These are phyloP conservation scores for Phenganax subtilis DNA, from an alignment of 92 coral and sea anemone species.

Conservation along the genomic window DNA sequence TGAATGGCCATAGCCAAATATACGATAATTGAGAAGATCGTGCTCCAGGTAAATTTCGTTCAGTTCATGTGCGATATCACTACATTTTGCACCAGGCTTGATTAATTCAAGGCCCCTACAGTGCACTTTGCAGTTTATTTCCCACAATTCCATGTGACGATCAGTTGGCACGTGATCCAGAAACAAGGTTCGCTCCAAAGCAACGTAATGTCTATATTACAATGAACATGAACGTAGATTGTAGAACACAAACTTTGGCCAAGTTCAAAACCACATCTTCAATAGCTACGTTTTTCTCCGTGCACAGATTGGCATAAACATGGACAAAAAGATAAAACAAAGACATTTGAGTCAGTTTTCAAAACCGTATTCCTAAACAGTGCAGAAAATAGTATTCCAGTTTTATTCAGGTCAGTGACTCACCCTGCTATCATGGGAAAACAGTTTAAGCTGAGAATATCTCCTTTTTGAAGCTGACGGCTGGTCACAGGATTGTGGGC, in stretches of 20 bases:
- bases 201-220: constrained; percentile 60
- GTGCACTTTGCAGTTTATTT: constrained; percentile 75
- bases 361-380: too few relatives aligned
- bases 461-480: constrained; percentile 79
- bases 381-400: too few relatives aligned
- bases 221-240: not conserved
- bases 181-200: constrained; percentile 80
- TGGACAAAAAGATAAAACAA: too few relatives aligned
- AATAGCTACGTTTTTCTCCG: too few relatives aligned
- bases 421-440: constrained; percentile 90
- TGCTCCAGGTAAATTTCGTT: constrained; percentile 66
- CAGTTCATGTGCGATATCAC: constrained; percentile 79
- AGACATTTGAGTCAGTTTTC: too few relatives aligned
- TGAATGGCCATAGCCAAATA: constrained; percentile 87
- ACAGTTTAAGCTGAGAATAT: constrained; percentile 69
- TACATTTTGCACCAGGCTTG: constrained; percentile 69
- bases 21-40: constrained; percentile 69
- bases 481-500: constrained; percentile 87
- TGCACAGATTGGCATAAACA: too few relatives aligned
- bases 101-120: constrained; percentile 79
- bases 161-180: constrained; percentile 83
- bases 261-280: not conserved
- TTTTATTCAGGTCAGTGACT: constrained; percentile 4
- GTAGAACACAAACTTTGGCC: not conserved
- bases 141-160: constrained; percentile 87